Conservation (phyloP, 2,113 vertebrate species). For the Coturnix japonica region DNA sequence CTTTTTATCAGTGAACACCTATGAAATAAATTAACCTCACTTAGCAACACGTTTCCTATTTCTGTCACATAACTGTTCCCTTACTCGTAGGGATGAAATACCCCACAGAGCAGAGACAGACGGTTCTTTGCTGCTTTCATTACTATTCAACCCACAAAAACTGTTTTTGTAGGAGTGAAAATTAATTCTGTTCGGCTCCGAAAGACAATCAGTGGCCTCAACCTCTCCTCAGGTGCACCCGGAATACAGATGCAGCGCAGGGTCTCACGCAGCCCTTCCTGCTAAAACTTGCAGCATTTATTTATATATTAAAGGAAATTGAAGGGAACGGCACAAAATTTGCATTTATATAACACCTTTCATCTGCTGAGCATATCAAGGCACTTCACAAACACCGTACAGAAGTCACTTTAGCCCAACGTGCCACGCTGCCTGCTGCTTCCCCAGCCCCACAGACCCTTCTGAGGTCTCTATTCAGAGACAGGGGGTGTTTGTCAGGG, state of each 20-base stretch:
- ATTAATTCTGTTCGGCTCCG: conserved; percentile 61
- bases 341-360: conserved; percentile 67
- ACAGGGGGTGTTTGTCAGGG: background rate
- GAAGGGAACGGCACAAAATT: conserved; percentile 46
- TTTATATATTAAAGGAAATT: conserved; percentile 64
- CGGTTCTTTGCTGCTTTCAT: conserved; percentile 28
- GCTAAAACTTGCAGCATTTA: background rate
- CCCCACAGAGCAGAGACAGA: conserved; percentile 27
- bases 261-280: conserved; percentile 8
- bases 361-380: conserved; percentile 39
- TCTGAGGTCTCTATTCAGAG: background rate
- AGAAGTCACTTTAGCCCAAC: background rate
- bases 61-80: conserved; percentile 1
- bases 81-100: conserved; percentile 40
- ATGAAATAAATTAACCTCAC: conserved; percentile 69
- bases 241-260: conserved; percentile 28
- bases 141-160: conserved; percentile 64
- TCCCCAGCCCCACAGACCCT: background rate
- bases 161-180: conserved; percentile 25
- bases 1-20: conserved; percentile 70
- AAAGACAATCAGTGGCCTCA: conserved; percentile 62
- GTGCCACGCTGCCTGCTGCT: background rate
- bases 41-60: conserved; percentile 7
- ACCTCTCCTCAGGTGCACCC: conserved; percentile 8
- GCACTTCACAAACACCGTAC: conserved; percentile 9